These are phyloP conservation scores for Otus sunia DNA, from an alignment of 2,113 vertebrate genomes.

Conservation along the genomic window DNA sequence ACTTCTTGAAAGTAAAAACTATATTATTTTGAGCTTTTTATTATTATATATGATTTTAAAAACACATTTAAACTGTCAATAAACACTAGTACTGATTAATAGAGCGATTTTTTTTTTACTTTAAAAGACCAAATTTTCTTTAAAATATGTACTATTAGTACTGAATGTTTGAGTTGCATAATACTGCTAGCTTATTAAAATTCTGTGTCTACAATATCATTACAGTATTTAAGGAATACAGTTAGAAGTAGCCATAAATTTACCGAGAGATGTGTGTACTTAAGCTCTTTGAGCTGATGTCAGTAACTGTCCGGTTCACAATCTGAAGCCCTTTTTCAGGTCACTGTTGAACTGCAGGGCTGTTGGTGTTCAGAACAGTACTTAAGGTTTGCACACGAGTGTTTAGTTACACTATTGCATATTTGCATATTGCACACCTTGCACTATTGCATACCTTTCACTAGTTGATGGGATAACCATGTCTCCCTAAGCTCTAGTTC, in stretches of 20 bases:
- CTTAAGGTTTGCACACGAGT: background rate
- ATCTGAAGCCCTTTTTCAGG: background rate
- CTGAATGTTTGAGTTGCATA: background rate
- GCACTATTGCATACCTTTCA: background rate
- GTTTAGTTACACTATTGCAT: background rate
- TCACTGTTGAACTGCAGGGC: background rate
- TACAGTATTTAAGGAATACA: background rate
- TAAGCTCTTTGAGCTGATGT: background rate
- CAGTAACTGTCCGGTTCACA: accelerated
- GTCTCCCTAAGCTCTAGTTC: background rate
- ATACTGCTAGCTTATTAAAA: background rate
- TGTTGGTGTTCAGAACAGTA: background rate
- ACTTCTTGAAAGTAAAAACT: background rate
- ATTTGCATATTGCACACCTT: too few relatives aligned
- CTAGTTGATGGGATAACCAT: background rate
- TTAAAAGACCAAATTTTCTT: background rate
- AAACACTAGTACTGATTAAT: background rate
- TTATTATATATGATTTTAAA: background rate
- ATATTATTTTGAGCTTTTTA: background rate
- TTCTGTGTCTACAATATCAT: background rate
- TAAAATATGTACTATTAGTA: background rate
- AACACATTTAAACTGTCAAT: background rate
- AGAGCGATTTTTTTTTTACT: background rate
- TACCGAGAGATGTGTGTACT: background rate
- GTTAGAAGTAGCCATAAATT: background rate